phyloP scores from a whole-genome alignment of 2,888 invertebrate genomes.

The Germaria angustata region DNA sequence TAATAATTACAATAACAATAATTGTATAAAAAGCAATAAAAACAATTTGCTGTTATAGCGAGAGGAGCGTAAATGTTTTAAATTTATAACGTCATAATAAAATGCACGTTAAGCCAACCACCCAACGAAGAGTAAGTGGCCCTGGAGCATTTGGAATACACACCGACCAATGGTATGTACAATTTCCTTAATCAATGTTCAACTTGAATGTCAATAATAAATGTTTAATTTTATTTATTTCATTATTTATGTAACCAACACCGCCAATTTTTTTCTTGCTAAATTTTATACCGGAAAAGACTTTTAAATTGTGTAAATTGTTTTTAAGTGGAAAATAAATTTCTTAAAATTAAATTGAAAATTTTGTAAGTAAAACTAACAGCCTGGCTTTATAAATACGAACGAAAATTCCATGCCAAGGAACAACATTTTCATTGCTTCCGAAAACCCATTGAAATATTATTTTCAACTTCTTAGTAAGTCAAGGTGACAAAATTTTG shows the following conservation, averaged over 20 bases:
- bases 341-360: no score
- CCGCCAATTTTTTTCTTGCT: not conserved
- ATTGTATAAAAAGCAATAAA: conserved; percentile 38
- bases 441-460: no score
- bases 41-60: conserved; percentile 41
- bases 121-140: conserved; percentile 80
- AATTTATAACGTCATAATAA: conserved; percentile 70
- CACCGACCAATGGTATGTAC: conserved; percentile 78
- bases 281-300: no score
- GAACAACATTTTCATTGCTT: no score
- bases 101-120: conserved; percentile 80
- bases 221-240: not conserved
- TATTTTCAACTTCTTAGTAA: no score
- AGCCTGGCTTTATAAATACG: no score
- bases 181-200: not conserved
- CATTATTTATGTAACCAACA: not conserved
- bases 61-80: conserved; percentile 66
- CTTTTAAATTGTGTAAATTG: no score
- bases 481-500: no score
- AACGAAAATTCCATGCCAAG: no score
- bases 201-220: conserved; percentile 5
- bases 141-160: conserved; percentile 80
- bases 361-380: not conserved
- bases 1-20: conserved; percentile 17
- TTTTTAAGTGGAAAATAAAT: no score